Base-by-base conservation (phyloP, 2,797 vertebrate genomes). In the Salarias fasciatus region DNA sequence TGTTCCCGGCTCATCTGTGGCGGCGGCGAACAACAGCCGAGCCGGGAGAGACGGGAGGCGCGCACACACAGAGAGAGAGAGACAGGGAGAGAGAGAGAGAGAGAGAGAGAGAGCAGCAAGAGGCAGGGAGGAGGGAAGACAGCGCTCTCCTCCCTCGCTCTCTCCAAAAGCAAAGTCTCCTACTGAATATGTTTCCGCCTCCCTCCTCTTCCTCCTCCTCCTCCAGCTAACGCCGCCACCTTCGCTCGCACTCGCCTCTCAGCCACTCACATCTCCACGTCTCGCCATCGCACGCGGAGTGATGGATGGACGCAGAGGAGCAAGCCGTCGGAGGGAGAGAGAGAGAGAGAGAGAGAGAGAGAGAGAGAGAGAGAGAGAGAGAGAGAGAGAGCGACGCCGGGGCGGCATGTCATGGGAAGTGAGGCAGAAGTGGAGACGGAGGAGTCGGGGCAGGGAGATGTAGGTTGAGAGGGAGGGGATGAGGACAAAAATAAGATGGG, bases 1-100 rank as follows among this genome's bases (percentile, higher is more conserved):
- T 85, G 89, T 84, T 89, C 85, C 88, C 90, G 70, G 92, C 92
- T 91, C 92, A 89, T 93, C 92, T 92, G 91, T 91, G 90, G 91
- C 89, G 80, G 93, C 82, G 72, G 91, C 62, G 85, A 93, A 86
- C 89, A 86, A 92, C 87, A 87, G 89, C 68, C 80, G 91, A 93
- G 93, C 90, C 69, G 83, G 85, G 86, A 89, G 84, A 86, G 88
- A 69, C 80, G n/a, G 63, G 72, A 83, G 80, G 64, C 51, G 72
- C 80, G 72, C 79, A 84, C 78, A 84, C 78, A 83, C 78, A 65
- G 69, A 83, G 79, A 86, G 79, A 86, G 85, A 86, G 66, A 24
- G 70, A 80, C 70, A 75, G 72, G 73, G 67, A 71, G 75, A 69
- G 75, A 64, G 2, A 12, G 63, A 24, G 18, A 24, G 18, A 24